Evolutionary conservation across 2,888 invertebrate species (phyloP).

Genomic region (Brenthis daphne): DNA sequence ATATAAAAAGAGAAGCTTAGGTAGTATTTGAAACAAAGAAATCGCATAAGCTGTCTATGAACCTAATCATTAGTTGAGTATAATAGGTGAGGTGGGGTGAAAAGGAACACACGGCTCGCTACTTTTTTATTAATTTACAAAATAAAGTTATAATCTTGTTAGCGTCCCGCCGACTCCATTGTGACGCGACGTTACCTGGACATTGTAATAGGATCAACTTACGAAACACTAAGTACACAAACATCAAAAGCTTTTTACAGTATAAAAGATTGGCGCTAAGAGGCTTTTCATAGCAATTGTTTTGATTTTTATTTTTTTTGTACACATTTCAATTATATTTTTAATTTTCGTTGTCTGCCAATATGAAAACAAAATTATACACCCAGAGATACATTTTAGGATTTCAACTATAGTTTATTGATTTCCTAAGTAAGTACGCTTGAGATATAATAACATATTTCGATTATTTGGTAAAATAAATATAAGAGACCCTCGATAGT

Average conservation of each 20-base stretch:
- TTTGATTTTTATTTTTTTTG: slow-evolving; percentile 42
- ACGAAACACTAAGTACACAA: slow-evolving; percentile 80
- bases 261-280: slow-evolving; percentile 73
- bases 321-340: slow-evolving; percentile 15
- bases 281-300: slow-evolving; percentile 60
- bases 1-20: no score
- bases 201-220: slow-evolving; percentile 83
- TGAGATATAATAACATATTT: slow-evolving; percentile 28
- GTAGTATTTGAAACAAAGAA: neutral
- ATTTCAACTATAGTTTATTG: neutral
- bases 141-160: slow-evolving; percentile 82
- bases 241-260: slow-evolving; percentile 76
- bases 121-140: slow-evolving; percentile 78
- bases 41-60: neutral
- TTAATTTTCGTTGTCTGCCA: neutral
- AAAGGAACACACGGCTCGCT: slow-evolving; percentile 59
- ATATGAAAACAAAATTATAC: neutral
- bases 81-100: slow-evolving; percentile 46
- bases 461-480: slow-evolving; percentile 36
- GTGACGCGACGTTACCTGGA: slow-evolving; percentile 74
- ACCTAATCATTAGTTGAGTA: slow-evolving; percentile 22
- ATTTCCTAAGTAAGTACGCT: neutral
- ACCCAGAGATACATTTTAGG: neutral
- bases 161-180: slow-evolving; percentile 71
- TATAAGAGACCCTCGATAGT: slow-evolving; percentile 42